phyloP scores from a whole-genome alignment of 2,888 invertebrate genomes.

The Cynaeus angustus region DNA sequence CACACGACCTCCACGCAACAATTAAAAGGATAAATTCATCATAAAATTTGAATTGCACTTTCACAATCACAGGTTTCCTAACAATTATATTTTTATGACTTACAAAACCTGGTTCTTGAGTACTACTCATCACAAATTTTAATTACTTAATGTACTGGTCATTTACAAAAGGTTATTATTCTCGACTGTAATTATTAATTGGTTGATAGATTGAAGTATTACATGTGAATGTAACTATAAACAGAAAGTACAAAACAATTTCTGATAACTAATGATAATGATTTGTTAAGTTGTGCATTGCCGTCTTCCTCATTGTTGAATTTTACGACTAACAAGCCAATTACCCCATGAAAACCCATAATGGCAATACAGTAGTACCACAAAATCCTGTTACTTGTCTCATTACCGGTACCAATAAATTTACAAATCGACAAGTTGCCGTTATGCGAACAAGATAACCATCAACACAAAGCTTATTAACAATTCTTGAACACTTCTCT shows the following conservation, averaged over 20 bases:
- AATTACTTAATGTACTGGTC: no score
- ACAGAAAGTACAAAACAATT: neutral
- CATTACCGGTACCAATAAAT: constrained; percentile 21
- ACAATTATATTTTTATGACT: neutral
- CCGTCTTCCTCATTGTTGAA: constrained; percentile 14
- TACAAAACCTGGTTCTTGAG: neutral
- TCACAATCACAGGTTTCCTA: neutral
- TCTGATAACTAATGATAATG: neutral
- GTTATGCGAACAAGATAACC: constrained; percentile 18
- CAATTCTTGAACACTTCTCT: constrained; percentile 10
- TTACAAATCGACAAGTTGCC: constrained; percentile 21
- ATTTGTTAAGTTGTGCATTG: neutral
- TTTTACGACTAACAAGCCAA: constrained; percentile 29
- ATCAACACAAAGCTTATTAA: constrained; percentile 15
- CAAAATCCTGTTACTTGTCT: constrained; percentile 32
- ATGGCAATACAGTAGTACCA: neutral
- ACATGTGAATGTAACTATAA: neutral
- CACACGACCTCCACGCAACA: constrained; percentile 15
- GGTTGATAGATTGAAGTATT: no score
- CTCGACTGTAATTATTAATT: no score
- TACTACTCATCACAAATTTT: no score
- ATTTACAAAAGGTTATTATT: no score
- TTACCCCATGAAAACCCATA: constrained; percentile 11
- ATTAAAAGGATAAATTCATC: constrained; percentile 6
- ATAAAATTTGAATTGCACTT: neutral